phyloP scores from a whole-genome alignment of 2,797 vertebrate species.

The Mormyrops boulengeri region DNA sequence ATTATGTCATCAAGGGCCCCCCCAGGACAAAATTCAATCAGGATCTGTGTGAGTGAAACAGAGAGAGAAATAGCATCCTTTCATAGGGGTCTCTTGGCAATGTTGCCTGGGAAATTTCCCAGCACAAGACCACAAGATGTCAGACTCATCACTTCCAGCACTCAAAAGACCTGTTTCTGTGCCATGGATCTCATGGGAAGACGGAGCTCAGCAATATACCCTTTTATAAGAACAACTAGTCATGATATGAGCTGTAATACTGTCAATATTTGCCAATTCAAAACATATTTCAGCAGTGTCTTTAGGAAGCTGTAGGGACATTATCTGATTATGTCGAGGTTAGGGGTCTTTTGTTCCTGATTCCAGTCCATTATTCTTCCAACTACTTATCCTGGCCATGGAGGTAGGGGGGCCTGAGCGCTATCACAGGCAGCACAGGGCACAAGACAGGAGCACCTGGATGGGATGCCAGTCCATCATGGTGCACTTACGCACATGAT shows the following conservation, averaged over 20 bases:
- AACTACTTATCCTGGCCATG: background rate
- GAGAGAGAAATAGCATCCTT: background rate
- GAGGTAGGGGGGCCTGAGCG: background rate
- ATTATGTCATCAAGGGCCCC: slow-evolving; percentile 59
- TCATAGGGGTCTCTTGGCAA: background rate
- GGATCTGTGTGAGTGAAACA: slow-evolving; percentile 44
- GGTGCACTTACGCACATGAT: background rate
- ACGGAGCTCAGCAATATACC: background rate
- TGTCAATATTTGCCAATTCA: background rate
- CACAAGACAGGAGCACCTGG: background rate
- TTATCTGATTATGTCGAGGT: background rate
- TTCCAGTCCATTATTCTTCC: background rate
- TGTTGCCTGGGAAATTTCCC: background rate
- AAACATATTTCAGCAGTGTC: background rate
- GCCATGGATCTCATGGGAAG: background rate
- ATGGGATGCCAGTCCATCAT: background rate
- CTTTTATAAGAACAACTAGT: background rate
- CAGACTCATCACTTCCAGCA: background rate
- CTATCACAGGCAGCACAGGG: background rate
- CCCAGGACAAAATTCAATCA: slow-evolving; percentile 63
- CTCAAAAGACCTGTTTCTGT: background rate
- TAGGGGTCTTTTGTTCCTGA: background rate
- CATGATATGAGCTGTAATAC: background rate
- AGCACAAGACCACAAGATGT: background rate
- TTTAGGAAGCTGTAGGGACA: background rate